Conservation (phyloP, 2,888 invertebrate genomes). For the Mycalesis mineus region DNA sequence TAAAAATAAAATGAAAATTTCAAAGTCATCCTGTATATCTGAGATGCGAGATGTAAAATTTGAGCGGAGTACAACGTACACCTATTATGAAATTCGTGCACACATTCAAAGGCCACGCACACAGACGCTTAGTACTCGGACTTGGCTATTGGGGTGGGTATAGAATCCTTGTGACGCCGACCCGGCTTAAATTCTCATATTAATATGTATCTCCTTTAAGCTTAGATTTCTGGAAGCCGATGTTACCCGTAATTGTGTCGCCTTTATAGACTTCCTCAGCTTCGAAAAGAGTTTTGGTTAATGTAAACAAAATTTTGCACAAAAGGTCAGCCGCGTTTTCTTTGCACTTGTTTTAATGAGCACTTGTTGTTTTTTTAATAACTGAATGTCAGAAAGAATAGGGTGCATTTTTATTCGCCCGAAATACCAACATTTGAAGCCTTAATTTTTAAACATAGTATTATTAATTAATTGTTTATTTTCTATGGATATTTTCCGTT, state of each 20-base stretch:
- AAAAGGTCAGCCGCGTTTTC: too few relatives aligned
- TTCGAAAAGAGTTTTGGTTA: too few relatives aligned
- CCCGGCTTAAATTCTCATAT: constrained; percentile 72
- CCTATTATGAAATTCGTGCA: constrained; percentile 73
- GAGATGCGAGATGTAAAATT: constrained; percentile 76
- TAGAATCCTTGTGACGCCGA: constrained; percentile 62
- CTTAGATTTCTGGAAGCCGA: constrained; percentile 58
- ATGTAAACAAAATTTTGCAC: too few relatives aligned
- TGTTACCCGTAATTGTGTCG: constrained; percentile 54
- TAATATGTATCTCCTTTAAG: constrained; percentile 72
- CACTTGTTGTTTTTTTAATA: too few relatives aligned
- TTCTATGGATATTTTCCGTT: too few relatives aligned
- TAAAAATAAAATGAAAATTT: constrained; percentile 20
- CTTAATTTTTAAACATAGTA: too few relatives aligned
- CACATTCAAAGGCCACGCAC: constrained; percentile 52
- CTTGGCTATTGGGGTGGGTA: constrained; percentile 59
- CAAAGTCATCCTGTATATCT: constrained; percentile 49
- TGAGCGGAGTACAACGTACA: constrained; percentile 68
- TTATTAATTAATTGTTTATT: too few relatives aligned
- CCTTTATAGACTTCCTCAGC: constrained; percentile 13
- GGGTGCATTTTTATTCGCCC: too few relatives aligned
- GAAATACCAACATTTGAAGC: too few relatives aligned
- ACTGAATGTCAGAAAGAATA: too few relatives aligned
- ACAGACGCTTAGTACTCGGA: constrained; percentile 54
- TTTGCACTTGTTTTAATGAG: too few relatives aligned